Conservation (phyloP, 2,888 invertebrate species). For the Thyatira batis region DNA sequence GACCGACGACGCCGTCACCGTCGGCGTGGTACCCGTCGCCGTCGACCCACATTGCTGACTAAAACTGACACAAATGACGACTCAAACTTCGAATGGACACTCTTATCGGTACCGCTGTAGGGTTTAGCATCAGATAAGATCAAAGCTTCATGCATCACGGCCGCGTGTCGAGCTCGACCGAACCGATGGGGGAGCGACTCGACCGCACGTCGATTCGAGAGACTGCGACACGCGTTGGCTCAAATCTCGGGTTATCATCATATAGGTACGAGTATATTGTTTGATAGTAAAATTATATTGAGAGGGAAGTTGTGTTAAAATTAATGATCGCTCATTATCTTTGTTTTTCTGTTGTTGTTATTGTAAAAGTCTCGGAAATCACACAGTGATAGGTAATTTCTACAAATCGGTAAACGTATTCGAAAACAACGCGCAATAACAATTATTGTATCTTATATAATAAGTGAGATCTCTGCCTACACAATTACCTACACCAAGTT, state of each 20-base stretch:
- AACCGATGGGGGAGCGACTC: constrained; percentile 49
- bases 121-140: constrained; percentile 73
- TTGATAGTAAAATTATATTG: too few relatives aligned
- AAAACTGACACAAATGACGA: constrained; percentile 21
- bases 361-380: not conserved
- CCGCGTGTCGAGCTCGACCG: constrained; percentile 62
- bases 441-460: not conserved
- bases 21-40: constrained; percentile 65
- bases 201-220: constrained; percentile 54
- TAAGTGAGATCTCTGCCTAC: too few relatives aligned
- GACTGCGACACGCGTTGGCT: constrained; percentile 52
- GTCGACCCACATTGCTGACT: constrained; percentile 76
- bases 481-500: too few relatives aligned
- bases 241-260: constrained; percentile 86
- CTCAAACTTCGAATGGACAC: not conserved
- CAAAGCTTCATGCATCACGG: constrained; percentile 77
- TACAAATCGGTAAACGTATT: not conserved
- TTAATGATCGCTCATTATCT: not conserved
- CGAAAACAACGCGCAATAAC: not conserved
- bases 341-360: not conserved
- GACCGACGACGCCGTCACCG: constrained; percentile 79
- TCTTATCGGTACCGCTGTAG: not conserved
- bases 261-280: too few relatives aligned
- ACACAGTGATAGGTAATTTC: not conserved
- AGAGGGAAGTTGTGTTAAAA: too few relatives aligned